phyloP scores from a whole-genome alignment of 2,113 vertebrate species.

The Pantherophis guttatus region DNA sequence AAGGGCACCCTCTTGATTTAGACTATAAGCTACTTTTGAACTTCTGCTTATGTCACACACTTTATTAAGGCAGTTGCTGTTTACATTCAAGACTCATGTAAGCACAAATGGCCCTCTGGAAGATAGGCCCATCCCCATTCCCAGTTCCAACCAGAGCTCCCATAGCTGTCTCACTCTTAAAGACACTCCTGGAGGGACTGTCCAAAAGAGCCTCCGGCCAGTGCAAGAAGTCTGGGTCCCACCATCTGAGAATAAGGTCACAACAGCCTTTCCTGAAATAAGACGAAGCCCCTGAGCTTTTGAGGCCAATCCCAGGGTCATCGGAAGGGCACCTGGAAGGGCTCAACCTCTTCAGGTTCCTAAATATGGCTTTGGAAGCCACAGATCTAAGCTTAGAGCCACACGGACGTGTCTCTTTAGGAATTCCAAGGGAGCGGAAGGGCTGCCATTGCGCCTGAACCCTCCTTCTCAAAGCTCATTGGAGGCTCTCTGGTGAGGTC shows the following conservation, averaged over 20 bases:
- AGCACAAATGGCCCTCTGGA: not conserved
- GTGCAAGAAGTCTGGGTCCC: not conserved
- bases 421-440: not conserved
- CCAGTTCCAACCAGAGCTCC: not conserved
- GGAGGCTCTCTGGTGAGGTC: not conserved
- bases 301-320: not conserved
- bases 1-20: not conserved
- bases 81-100: not conserved
- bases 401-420: too few relatives aligned
- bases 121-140: not conserved
- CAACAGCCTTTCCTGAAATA: not conserved
- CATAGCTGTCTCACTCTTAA: not conserved
- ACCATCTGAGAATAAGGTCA: not conserved
- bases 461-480: not conserved
- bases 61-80: not conserved
- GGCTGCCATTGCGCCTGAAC: not conserved
- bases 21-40: not conserved
- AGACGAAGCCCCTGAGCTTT: not conserved
- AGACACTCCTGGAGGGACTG: not conserved
- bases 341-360: not conserved
- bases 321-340: not conserved
- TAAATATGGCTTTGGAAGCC: not conserved
- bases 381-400: not conserved
- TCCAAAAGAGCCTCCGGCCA: not conserved
- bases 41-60: not conserved